Conservation (phyloP, 2,797 vertebrate species). For the Sebastes wilsoni region DNA sequence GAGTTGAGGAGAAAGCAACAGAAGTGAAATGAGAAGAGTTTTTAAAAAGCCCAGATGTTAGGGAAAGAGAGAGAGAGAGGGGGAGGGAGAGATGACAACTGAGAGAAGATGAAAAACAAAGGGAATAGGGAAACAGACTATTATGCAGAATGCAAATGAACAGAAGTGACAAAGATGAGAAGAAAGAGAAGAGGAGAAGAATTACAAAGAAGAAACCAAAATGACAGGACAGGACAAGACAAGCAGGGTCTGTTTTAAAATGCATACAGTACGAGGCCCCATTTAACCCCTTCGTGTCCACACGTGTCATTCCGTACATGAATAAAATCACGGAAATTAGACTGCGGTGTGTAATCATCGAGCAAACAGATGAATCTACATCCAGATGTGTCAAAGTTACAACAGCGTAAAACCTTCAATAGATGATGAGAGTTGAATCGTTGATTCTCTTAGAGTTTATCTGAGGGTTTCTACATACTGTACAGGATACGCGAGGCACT, state of each 20-base stretch:
- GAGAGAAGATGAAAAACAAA: slow-evolving; percentile 24
- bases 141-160: slow-evolving; percentile 26
- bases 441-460: slow-evolving; percentile 9
- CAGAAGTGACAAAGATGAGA: slow-evolving; percentile 21
- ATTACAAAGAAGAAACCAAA: not conserved
- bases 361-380: not conserved
- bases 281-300: not conserved
- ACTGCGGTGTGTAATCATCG: not conserved
- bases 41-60: slow-evolving; percentile 16
- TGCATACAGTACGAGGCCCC: not conserved
- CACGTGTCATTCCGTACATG: not conserved
- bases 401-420: not conserved
- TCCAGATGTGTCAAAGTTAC: not conserved
- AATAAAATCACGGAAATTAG: not conserved
- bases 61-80: not conserved
- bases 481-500: not conserved
- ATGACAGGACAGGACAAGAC: not conserved
- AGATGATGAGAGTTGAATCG: slow-evolving; percentile 3
- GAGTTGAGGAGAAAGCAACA: not conserved
- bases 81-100: not conserved
- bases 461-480: not conserved
- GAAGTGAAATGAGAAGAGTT: not conserved
- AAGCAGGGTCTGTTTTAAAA: not conserved
- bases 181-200: not conserved
- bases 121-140: not conserved